phyloP scores from a whole-genome alignment of 2,113 vertebrate species.

The Larimichthys crocea region DNA sequence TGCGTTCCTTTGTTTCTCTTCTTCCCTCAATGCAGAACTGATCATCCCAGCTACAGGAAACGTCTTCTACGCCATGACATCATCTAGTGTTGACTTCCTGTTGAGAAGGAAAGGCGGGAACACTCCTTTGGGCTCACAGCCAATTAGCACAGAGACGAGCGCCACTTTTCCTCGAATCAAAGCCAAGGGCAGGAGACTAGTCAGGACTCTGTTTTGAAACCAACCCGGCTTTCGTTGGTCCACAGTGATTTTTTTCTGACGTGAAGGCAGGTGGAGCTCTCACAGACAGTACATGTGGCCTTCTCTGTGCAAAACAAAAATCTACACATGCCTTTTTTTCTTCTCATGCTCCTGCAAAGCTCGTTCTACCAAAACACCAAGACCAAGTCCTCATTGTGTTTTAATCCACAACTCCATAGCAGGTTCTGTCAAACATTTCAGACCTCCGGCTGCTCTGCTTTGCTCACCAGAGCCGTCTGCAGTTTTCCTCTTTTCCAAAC shows the following conservation, averaged over 20 bases:
- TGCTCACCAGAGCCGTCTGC: conserved; percentile 36
- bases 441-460: conserved; percentile 28
- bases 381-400: conserved; percentile 21
- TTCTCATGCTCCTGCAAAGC: conserved; percentile 14
- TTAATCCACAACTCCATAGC: conserved; percentile 1
- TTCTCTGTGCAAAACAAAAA: conserved; percentile 38
- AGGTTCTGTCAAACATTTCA: conserved; percentile 18
- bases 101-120: conserved; percentile 82
- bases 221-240: background rate
- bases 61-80: conserved; percentile 93
- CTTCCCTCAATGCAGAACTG: conserved; percentile 81
- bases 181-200: conserved; percentile 89
- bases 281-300: conserved; percentile 45
- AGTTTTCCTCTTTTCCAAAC: conserved; percentile 4
- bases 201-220: conserved; percentile 83
- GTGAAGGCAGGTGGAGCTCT: background rate
- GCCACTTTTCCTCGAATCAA: conserved; percentile 92
- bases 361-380: conserved; percentile 39
- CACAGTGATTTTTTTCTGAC: background rate
- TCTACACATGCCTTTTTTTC: conserved; percentile 41
- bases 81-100: conserved; percentile 90
- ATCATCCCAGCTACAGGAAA: conserved; percentile 89
- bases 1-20: background rate
- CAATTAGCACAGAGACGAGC: conserved; percentile 80
- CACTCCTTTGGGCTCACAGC: conserved; percentile 67